phyloP scores from a whole-genome alignment of 2,113 vertebrate species.

The Aspiorhynchus laticeps region DNA sequence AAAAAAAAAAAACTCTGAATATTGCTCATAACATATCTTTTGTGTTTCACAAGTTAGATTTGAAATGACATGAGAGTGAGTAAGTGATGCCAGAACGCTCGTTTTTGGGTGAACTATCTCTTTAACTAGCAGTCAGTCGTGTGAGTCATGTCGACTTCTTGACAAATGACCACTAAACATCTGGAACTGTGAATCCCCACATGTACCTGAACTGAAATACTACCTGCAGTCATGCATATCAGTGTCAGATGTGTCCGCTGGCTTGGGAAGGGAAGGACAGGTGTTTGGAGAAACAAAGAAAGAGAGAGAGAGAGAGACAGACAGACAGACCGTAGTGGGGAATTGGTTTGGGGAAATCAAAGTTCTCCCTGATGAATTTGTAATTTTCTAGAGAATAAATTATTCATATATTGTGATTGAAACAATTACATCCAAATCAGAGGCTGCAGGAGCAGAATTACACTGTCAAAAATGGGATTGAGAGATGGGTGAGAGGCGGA shows the following conservation, averaged over 20 bases:
- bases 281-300: neutral
- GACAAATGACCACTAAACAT: constrained; percentile 39
- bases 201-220: neutral
- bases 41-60: neutral
- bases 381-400: constrained; percentile 41
- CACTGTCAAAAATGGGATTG: constrained; percentile 22
- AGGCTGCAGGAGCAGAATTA: constrained; percentile 25
- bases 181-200: neutral
- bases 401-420: constrained; percentile 41
- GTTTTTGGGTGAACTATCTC: neutral
- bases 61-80: neutral
- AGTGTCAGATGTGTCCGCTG: constrained; percentile 20
- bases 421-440: constrained; percentile 45
- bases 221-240: constrained; percentile 28
- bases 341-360: neutral
- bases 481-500: neutral
- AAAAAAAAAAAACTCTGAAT: neutral
- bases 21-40: neutral
- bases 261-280: neutral
- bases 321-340: too few species aligned
- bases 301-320: neutral
- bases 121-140: constrained; percentile 10
- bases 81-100: neutral
- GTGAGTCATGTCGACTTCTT: constrained; percentile 8
- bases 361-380: constrained; percentile 32